phyloP scores from a whole-genome alignment of 2,888 invertebrate genomes.

The Ceraclea dissimilis region DNA sequence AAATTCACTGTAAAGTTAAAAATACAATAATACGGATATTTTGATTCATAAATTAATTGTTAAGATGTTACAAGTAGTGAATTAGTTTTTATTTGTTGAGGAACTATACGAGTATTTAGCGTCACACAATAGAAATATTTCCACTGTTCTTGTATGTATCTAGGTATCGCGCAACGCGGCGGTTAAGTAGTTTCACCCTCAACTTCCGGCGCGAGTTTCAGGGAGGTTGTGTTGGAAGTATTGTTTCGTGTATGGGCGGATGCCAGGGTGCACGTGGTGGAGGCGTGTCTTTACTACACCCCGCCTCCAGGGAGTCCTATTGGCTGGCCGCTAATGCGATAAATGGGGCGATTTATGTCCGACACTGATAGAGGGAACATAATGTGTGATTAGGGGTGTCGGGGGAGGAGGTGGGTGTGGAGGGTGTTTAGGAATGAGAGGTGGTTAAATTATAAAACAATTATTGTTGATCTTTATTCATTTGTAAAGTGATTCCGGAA shows the following conservation, averaged over 20 bases:
- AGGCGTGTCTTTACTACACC: constrained; percentile 12
- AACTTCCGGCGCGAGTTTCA: constrained; percentile 4
- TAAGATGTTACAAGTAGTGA: too few relatives aligned
- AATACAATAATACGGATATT: too few relatives aligned
- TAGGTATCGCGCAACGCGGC: not conserved
- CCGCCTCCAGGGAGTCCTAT: constrained; percentile 13
- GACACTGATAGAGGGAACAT: constrained; percentile 23
- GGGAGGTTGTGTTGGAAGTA: constrained; percentile 5
- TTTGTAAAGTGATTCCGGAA: constrained; percentile 1
- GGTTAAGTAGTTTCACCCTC: not conserved
- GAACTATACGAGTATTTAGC: too few relatives aligned
- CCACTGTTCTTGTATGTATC: too few relatives aligned
- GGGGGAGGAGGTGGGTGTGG: constrained; percentile 2
- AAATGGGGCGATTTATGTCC: constrained; percentile 24
- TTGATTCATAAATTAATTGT: too few relatives aligned
- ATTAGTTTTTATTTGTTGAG: too few relatives aligned
- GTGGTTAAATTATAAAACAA: constrained; percentile 5
- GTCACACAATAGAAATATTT: too few relatives aligned
- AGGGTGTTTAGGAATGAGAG: not conserved
- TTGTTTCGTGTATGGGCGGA: constrained; percentile 3
- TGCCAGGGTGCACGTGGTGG: constrained; percentile 30
- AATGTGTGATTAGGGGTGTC: constrained; percentile 24
- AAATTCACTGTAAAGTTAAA: too few relatives aligned
- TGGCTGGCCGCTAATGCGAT: constrained; percentile 22
- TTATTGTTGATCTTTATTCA: constrained; percentile 5